phyloP scores from a whole-genome alignment of 2,888 invertebrate genomes.

The Erebia aethiops region DNA sequence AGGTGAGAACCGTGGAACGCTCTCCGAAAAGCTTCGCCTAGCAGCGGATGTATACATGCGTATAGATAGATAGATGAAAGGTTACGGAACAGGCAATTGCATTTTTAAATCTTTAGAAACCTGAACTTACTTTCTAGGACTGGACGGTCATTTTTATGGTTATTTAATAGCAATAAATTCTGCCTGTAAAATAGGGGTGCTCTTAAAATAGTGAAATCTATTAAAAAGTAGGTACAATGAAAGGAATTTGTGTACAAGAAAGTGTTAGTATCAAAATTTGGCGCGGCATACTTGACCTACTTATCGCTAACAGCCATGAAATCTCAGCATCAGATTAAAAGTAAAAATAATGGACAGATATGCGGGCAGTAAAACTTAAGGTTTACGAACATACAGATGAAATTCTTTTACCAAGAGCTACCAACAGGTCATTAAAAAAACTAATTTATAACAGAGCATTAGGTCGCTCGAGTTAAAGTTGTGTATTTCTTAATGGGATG shows the following conservation, averaged over 20 bases:
- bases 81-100: too few species aligned
- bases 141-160: too few species aligned
- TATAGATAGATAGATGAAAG: too few species aligned
- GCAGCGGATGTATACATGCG: too few species aligned
- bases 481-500: not conserved
- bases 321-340: conserved; percentile 15
- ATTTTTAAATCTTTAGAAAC: too few species aligned
- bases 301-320: conserved; percentile 7
- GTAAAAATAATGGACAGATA: not conserved
- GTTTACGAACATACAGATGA: conserved; percentile 23
- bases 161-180: too few species aligned
- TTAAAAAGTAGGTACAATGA: not conserved
- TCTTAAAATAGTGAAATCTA: not conserved
- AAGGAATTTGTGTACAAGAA: conserved; percentile 10
- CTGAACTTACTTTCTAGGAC: too few species aligned
- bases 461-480: conserved; percentile 9
- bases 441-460: conserved; percentile 31
- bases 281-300: not conserved
- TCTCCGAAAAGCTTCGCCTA: too few species aligned
- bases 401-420: conserved; percentile 24
- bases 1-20: too few species aligned
- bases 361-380: conserved; percentile 23
- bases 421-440: conserved; percentile 28
- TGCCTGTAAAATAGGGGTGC: not conserved
- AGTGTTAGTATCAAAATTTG: conserved; percentile 7